Base-by-base conservation (phyloP, 1,140 invertebrate genomes). In the Aphelinus atriplicis region DNA sequence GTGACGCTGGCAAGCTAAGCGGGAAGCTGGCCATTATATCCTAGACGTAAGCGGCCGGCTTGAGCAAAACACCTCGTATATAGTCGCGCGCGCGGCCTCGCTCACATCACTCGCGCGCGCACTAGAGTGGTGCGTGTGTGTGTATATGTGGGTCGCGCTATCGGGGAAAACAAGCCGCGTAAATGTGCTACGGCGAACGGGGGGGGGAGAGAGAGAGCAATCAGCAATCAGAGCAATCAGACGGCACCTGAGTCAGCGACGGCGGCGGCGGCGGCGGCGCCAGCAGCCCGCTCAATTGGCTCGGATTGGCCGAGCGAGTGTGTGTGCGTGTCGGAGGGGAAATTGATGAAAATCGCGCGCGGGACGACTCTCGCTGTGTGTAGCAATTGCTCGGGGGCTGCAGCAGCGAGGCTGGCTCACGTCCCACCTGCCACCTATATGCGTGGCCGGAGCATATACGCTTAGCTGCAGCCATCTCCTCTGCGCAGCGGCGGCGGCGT, bases 281-380 rank as follows among this genome's bases (percentile, higher is more conserved):
- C 57, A 70, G 45, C 63, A 43, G 42, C 63, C 3, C 26, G 48
- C 3, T 1, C 68, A 70, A 70, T 70, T 70, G 68, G 3, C 57
- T 42, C 53, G 61, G 68, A 70, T 70, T 70, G 68, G 68, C 47
- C 57, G 26, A 26, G 26, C 26, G 26, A 26, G 26, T 26, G 26
- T 26, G 26, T 26, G 26, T 26, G 26, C 26, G 26, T 26, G 26
- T 26, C 26, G 26, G 26, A 70, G 57, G 60, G 57, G 47, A 60
- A 70, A 70, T 70, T 70, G 53, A 70, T 70, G 68, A 61, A 70
- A 70, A 70, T 70, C 68, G 57, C 48, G 60, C 68, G 3, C 53
- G 26, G 26, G 26, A 26, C 26, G 26, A 26, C 26, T 26, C 7
- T 55, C 62, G 58, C 51, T 68, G 26, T 26, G 26, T 26, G 26